Base-by-base conservation (phyloP, 2,888 invertebrate species). In the Anthophora plumipes region DNA sequence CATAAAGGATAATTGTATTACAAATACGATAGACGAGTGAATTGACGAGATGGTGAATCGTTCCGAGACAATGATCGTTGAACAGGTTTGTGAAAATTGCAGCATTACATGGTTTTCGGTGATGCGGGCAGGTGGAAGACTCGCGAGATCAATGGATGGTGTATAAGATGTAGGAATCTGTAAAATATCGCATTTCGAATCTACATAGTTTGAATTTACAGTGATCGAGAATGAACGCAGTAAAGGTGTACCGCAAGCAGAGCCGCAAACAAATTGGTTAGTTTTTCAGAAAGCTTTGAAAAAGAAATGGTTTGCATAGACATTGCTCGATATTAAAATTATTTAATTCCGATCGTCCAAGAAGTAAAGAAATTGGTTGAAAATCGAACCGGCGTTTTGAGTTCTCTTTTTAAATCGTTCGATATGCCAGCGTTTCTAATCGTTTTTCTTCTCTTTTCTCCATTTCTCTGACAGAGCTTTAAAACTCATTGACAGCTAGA, bases 271-370 rank as follows among this genome's bases (percentile, higher is more conserved):
- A 20, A 12, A 37, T 80, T 72, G 48, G 66, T 70, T 72, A 75
- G 50, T 66, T 50, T 71, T 77, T 63, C 31, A 3, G 77, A 83
- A 88, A 87, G 82, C 86, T 83, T 88, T 78, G 74, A 89, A 90
- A 89, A 89, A 89, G n/a, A n/a, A n/a, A n/a, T 90, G 89, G 85
- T 74, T 85, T 73, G 76, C 75, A 72, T 83, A 69, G 71, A 76
- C 77, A 14, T 64, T 25, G 64, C 52, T 73, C 43, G 57, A 52
- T 63, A 71, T 80, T 83, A 84, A 86, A 84, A 54, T 74, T 59
- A 80, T 78, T 46, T 84, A 89, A 82, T 77, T 82, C 80, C 84
- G 83, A 66, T 83, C 82, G 76, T 86, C 74, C 88, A 88, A 85
- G 82, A 91, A 91, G 91, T 91, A 91, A 91, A n/a, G n/a, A n/a